phyloP scores from a whole-genome alignment of 2,113 vertebrate genomes.

The Chloroceryle aenea region DNA sequence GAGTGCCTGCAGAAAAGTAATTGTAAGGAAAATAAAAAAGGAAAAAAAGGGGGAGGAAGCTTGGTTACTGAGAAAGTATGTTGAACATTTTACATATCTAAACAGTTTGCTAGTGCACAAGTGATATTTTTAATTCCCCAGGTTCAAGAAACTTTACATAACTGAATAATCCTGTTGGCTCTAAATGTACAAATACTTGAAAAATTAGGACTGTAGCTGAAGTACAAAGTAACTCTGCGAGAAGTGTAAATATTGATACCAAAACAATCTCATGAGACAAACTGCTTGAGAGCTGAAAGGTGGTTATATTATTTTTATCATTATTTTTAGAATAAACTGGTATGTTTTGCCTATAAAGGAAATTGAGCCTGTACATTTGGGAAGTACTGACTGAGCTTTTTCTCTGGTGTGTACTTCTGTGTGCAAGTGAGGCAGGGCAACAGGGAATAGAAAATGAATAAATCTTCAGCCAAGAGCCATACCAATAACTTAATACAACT shows the following conservation, averaged over 20 bases:
- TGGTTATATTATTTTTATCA: background rate
- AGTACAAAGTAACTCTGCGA: background rate
- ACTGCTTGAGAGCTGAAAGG: background rate
- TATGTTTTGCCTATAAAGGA: background rate
- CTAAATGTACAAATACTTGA: background rate
- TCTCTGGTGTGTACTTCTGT: background rate
- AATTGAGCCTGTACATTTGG: background rate
- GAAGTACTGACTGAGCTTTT: background rate
- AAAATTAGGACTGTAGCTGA: background rate
- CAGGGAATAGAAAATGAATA: background rate
- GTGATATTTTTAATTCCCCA: background rate
- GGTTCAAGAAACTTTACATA: background rate
- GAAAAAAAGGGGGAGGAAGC: background rate
- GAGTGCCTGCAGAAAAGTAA: constrained; percentile 69
- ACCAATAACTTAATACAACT: background rate
- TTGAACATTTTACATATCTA: background rate
- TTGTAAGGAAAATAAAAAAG: background rate
- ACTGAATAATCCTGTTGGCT: background rate
- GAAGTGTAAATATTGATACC: background rate
- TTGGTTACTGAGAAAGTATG: background rate
- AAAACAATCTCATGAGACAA: background rate
- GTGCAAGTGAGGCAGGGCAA: background rate
- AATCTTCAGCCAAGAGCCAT: background rate
- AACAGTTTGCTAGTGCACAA: background rate
- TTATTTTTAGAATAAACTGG: background rate